Evolutionary conservation across 2,888 invertebrate species (phyloP).

Genomic region (Nymphalis polychloros): DNA sequence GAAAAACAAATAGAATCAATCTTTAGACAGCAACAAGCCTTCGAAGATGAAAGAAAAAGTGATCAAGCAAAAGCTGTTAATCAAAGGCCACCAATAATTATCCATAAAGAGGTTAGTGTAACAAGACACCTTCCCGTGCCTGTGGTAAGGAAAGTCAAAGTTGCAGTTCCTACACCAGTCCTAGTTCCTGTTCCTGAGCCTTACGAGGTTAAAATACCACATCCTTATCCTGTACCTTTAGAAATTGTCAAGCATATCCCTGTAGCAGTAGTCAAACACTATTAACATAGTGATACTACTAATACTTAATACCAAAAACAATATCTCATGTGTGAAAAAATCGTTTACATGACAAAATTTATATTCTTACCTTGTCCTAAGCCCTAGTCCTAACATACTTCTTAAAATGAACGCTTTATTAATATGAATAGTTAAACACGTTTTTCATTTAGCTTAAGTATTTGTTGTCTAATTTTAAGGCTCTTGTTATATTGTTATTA

Average conservation of each 20-base stretch:
- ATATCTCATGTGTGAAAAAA: not conserved
- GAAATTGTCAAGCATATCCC: constrained; percentile 50
- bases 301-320: not conserved
- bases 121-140: constrained; percentile 19
- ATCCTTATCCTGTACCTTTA: constrained; percentile 51
- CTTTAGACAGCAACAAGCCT: constrained; percentile 10
- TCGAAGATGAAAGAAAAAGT: constrained; percentile 1
- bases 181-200: constrained; percentile 56
- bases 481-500: constrained; percentile 1
- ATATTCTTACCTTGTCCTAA: not conserved
- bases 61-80: constrained; percentile 7
- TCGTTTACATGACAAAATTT: not conserved
- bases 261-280: constrained; percentile 45
- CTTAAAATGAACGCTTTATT: constrained; percentile 1
- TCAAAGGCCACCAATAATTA: constrained; percentile 16
- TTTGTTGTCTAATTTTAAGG: constrained; percentile 13
- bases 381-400: not conserved
- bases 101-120: constrained; percentile 19
- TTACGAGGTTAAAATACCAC: constrained; percentile 48
- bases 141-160: constrained; percentile 44
- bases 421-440: not conserved
- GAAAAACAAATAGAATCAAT: constrained; percentile 13
- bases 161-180: constrained; percentile 47
- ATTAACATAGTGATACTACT: not conserved
- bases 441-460: not conserved